Percentiles rank a stretch among this genome's conserved stretches.
Conservation (phyloP, 1,140 invertebrate genomes). For the Berghia stephanieae region DNA sequence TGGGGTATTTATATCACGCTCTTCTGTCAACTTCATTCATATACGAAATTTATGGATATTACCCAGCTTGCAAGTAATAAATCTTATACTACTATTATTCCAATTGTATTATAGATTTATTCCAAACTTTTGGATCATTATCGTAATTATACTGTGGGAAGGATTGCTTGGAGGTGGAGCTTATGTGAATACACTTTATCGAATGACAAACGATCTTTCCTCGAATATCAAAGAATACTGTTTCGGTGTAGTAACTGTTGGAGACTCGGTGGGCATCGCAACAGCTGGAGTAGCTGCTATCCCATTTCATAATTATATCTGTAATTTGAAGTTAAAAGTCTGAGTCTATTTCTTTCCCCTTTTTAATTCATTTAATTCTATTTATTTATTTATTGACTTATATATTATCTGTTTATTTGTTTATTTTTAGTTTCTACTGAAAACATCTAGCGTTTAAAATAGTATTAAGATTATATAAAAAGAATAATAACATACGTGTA, state of each 20-base stretch:
- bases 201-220: conserved; percentile 75
- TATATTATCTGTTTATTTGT: no score
- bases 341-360: no score
- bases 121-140: conserved; percentile 79
- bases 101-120: conserved; percentile 78
- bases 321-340: conserved; percentile 63
- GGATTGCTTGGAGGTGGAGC: conserved; percentile 82
- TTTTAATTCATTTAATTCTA: no score
- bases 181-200: conserved; percentile 88
- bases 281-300: conserved; percentile 78
- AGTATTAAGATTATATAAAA: no score
- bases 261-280: conserved; percentile 80
- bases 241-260: conserved; percentile 78
- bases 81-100: conserved; percentile 74
- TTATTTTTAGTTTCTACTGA: no score
- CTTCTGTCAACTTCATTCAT: conserved; percentile 80
- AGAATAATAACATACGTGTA: no score
- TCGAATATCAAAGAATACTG: conserved; percentile 64
- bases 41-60: conserved; percentile 65
- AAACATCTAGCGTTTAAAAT: no score
- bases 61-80: conserved; percentile 71
- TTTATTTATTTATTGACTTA: no score
- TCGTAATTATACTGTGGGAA: conserved; percentile 80
- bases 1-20: conserved; percentile 86
- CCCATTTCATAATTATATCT: conserved; percentile 80